A percentile compares a stretch with the other conserved stretches of the same genome.
Evolutionary conservation across 2,797 vertebrate species (phyloP).

Genomic region (Threskiornis aethiopicus): DNA sequence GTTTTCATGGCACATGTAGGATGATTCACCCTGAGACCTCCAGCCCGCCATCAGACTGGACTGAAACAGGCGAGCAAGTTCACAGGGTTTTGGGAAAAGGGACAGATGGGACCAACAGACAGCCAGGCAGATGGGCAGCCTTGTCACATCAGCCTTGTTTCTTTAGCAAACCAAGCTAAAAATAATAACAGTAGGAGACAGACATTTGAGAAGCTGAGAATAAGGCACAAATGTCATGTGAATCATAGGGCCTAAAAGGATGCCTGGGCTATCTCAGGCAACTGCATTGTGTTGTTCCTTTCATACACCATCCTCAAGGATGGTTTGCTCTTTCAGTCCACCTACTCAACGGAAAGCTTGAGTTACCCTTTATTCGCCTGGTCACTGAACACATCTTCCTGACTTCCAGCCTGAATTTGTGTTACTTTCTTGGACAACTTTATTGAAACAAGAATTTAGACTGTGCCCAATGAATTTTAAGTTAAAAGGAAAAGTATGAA

Average conservation of each 20-base stretch:
- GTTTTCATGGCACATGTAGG: background rate
- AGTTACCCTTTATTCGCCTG: background rate
- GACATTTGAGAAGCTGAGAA: conserved; percentile 1
- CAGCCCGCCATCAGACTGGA: background rate
- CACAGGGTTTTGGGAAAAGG: background rate
- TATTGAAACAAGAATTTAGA: background rate
- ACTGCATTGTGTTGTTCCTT: background rate
- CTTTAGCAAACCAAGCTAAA: conserved; percentile 9
- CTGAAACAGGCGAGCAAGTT: background rate
- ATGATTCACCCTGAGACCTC: background rate
- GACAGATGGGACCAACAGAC: background rate
- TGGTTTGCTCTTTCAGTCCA: background rate
- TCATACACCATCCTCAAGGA: background rate
- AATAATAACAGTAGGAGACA: conserved; percentile 1
- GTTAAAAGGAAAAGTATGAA: background rate
- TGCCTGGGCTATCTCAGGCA: background rate
- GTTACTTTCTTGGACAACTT: background rate
- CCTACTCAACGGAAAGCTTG: conserved; percentile 16
- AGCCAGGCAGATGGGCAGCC: background rate
- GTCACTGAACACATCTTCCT: background rate
- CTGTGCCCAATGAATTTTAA: background rate
- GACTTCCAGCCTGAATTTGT: background rate
- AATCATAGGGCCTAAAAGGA: conserved; percentile 21
- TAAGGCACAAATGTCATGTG: conserved; percentile 34
- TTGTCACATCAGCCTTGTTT: background rate